Conservation (phyloP, 2,113 vertebrate species). For the Triplophysa rosa region DNA sequence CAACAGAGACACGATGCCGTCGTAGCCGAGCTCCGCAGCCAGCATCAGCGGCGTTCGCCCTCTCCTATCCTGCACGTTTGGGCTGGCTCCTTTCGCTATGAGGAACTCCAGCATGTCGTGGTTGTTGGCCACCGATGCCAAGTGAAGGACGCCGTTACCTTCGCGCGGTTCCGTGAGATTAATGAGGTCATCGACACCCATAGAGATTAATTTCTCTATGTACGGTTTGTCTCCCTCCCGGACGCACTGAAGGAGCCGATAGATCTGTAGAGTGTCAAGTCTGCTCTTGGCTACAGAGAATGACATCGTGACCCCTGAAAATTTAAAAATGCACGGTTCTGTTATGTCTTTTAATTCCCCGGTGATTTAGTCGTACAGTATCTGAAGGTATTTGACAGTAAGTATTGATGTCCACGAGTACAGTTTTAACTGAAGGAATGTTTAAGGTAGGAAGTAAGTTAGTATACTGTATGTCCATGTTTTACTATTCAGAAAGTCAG, state of each 20-base stretch:
- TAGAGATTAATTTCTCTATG: slow-evolving; percentile 79
- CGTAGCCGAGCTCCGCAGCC: slow-evolving; percentile 84
- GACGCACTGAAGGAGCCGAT: slow-evolving; percentile 86
- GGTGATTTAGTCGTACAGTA: background rate
- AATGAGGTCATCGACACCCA: slow-evolving; percentile 82
- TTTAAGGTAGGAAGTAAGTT: no score
- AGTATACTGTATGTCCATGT: no score
- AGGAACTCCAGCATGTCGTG: slow-evolving; percentile 83
- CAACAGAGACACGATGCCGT: slow-evolving; percentile 76
- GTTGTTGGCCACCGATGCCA: slow-evolving; percentile 80
- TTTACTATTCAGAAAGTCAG: no score
- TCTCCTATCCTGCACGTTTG: slow-evolving; percentile 79
- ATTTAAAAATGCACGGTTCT: background rate
- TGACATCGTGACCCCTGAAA: slow-evolving; percentile 47
- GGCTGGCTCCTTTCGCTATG: slow-evolving; percentile 76
- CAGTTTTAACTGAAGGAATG: no score
- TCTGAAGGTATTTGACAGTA: no score
- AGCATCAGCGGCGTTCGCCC: slow-evolving; percentile 85
- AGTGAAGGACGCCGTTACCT: slow-evolving; percentile 80
- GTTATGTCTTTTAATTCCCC: background rate
- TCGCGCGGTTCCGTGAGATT: slow-evolving; percentile 83
- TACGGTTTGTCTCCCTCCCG: slow-evolving; percentile 75
- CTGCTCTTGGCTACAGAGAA: slow-evolving; percentile 66
- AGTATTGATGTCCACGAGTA: no score
- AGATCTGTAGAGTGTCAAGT: slow-evolving; percentile 84